phyloP scores from a whole-genome alignment of 2,888 invertebrate species.

The Brenthis daphne region DNA sequence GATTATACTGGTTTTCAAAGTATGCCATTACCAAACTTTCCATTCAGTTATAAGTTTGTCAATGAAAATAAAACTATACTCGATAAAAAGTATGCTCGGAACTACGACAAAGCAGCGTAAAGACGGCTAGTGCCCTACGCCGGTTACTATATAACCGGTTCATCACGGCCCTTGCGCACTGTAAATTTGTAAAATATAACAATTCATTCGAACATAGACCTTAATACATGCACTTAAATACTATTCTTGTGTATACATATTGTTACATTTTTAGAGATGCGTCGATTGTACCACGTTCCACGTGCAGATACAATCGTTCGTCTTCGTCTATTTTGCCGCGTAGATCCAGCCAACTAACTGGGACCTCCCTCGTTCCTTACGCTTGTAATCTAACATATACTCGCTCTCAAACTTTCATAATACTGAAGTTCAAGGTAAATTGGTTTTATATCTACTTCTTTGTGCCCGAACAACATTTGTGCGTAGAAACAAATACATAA shows the following conservation, averaged over 20 bases:
- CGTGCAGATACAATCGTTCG: slow-evolving; percentile 72
- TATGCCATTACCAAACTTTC: slow-evolving; percentile 32
- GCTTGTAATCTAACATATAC: slow-evolving; percentile 24
- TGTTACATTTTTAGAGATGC: slow-evolving; percentile 23
- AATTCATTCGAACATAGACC: background rate
- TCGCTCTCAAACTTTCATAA: background rate
- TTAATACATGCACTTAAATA: background rate
- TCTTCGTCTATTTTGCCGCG: slow-evolving; percentile 73
- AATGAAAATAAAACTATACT: slow-evolving; percentile 38
- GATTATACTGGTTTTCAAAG: slow-evolving; percentile 31
- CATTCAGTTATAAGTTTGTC: slow-evolving; percentile 33
- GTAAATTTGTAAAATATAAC: slow-evolving; percentile 37
- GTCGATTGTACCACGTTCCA: slow-evolving; percentile 48
- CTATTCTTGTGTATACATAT: background rate
- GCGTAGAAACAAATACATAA: slow-evolving; percentile 60
- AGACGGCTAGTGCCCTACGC: slow-evolving; percentile 64
- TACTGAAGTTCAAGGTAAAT: slow-evolving; percentile 37
- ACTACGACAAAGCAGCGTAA: slow-evolving; percentile 36
- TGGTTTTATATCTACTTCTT: slow-evolving; percentile 47
- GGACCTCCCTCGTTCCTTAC: slow-evolving; percentile 36
- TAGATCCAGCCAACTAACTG: slow-evolving; percentile 44
- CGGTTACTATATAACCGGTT: slow-evolving; percentile 73
- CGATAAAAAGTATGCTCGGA: slow-evolving; percentile 38
- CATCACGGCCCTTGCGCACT: slow-evolving; percentile 51
- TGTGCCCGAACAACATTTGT: slow-evolving; percentile 47